These are phyloP conservation scores for Archips crataeganus DNA, from an alignment of 2,888 invertebrate species.

Conservation along the genomic window DNA sequence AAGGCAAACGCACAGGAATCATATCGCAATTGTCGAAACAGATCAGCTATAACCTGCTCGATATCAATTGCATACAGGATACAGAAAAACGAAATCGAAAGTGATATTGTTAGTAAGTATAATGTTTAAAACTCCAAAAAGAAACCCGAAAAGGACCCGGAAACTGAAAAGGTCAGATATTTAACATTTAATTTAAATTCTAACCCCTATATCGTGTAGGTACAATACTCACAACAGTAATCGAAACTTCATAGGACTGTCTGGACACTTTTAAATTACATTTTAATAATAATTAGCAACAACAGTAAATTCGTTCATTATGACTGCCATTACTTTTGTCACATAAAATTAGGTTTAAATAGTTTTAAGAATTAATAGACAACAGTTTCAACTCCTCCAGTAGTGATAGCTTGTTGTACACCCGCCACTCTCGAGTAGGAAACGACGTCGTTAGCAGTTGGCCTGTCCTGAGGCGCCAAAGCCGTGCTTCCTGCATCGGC, in stretches of 20 bases:
- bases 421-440: slow-evolving; percentile 73
- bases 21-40: not conserved
- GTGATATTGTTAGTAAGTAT: too few relatives aligned
- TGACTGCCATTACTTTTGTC: not conserved
- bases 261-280: not conserved
- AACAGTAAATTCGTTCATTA: not conserved
- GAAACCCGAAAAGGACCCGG: not conserved
- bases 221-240: not conserved
- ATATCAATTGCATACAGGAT: too few relatives aligned
- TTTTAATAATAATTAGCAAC: not conserved
- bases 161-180: not conserved
- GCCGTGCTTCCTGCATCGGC: slow-evolving; percentile 55
- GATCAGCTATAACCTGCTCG: too few relatives aligned
- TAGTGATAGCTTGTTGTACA: slow-evolving; percentile 70
- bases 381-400: slow-evolving; percentile 70
- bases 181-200: too few relatives aligned
- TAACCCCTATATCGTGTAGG: not conserved
- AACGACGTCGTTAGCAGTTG: slow-evolving; percentile 58
- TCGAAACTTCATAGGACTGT: not conserved
- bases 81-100: too few relatives aligned
- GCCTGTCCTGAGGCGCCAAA: slow-evolving; percentile 55
- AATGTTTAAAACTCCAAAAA: not conserved
- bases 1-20: not conserved
- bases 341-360: slow-evolving; percentile 6
- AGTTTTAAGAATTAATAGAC: slow-evolving; percentile 57